A percentile compares a stretch with the other conserved stretches of the same genome.
phyloP scores from a whole-genome alignment of 2,113 vertebrate genomes.

The Cyanistes caeruleus region DNA sequence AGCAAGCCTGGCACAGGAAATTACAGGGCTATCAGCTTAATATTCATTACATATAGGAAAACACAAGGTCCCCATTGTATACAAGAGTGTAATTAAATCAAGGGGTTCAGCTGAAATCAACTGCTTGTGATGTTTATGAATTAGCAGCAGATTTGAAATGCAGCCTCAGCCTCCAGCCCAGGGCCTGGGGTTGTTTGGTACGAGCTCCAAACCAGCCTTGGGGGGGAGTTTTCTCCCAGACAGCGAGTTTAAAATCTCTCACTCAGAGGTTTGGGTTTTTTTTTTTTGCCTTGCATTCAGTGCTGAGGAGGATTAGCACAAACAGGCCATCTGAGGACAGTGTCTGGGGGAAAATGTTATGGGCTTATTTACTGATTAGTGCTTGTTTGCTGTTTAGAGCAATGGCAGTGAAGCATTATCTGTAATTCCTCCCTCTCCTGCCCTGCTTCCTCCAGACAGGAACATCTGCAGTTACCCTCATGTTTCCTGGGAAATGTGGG shows the following conservation, averaged over 20 bases:
- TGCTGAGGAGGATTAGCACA: neutral
- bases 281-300: neutral
- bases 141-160: neutral
- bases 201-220: neutral
- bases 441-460: neutral
- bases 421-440: neutral
- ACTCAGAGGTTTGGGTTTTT: neutral
- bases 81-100: slow-evolving; percentile 71
- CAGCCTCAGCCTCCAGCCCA: neutral
- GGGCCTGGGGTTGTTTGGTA: neutral
- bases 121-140: slow-evolving; percentile 53
- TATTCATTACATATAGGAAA: slow-evolving; percentile 65
- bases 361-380: neutral
- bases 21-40: slow-evolving; percentile 70
- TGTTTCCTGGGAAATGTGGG: neutral
- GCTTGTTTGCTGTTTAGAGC: neutral
- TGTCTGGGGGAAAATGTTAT: neutral
- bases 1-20: slow-evolving; percentile 61
- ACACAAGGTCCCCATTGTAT: slow-evolving; percentile 53
- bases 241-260: neutral
- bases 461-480: neutral
- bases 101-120: slow-evolving; percentile 67
- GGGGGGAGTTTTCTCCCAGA: neutral
- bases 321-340: slow-evolving; percentile 30
- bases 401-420: neutral